These are phyloP conservation scores for Diploscapter pachys DNA, from an alignment of 1,140 invertebrate species.

Conservation along the genomic window DNA sequence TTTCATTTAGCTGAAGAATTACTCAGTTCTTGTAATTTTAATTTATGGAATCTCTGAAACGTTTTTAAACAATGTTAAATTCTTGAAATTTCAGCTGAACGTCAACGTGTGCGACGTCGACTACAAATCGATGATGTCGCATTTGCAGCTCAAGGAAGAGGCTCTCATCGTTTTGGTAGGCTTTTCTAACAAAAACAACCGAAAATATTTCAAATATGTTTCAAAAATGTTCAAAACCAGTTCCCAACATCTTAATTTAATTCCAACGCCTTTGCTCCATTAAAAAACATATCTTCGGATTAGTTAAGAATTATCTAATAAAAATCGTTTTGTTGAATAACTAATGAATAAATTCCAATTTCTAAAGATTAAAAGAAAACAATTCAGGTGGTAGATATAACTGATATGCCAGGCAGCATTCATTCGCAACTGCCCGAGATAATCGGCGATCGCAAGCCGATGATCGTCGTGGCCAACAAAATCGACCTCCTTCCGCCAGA, in stretches of 20 bases:
- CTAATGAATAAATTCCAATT: too few relatives aligned
- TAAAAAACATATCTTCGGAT: too few relatives aligned
- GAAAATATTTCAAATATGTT: too few relatives aligned
- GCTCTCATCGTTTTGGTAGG: constrained; percentile 46
- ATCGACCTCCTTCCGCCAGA: constrained; percentile 85
- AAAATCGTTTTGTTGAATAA: too few relatives aligned
- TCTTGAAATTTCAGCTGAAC: constrained; percentile 69
- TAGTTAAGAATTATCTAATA: too few relatives aligned
- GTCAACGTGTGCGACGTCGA: constrained; percentile 75
- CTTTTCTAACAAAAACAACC: too few relatives aligned
- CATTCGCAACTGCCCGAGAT: constrained; percentile 58
- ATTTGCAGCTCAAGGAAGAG: constrained; percentile 63
- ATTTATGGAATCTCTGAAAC: constrained; percentile 1
- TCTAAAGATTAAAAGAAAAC: too few relatives aligned
- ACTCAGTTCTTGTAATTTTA: constrained; percentile 8
- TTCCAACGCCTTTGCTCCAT: too few relatives aligned
- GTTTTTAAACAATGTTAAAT: neutral
- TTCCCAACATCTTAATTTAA: too few relatives aligned
- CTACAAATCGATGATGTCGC: constrained; percentile 74
- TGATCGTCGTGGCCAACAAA: constrained; percentile 71
- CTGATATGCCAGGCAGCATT: constrained; percentile 86
- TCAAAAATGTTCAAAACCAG: too few relatives aligned
- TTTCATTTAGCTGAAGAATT: too few relatives aligned
- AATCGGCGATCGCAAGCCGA: constrained; percentile 56
- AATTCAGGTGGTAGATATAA: constrained; percentile 83